phyloP scores from a whole-genome alignment of 1,140 invertebrate species.

The Sarcophaga peregrina region DNA sequence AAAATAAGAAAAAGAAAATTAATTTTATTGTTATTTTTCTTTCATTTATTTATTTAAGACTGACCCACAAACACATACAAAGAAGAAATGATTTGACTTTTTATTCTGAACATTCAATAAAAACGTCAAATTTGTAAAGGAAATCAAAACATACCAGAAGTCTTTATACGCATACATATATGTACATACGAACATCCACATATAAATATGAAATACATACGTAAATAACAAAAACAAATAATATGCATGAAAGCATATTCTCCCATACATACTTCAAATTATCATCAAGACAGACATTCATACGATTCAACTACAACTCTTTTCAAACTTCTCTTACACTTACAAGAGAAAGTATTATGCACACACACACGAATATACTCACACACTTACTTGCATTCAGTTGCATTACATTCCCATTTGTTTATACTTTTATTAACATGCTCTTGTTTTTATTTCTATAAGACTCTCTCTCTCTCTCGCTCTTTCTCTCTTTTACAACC shows the following conservation, averaged over 20 bases:
- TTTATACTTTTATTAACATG: background rate
- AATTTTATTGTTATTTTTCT: background rate
- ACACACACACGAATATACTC: background rate
- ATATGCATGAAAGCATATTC: background rate
- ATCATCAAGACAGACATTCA: too few relatives aligned
- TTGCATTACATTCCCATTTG: background rate
- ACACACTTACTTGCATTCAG: background rate
- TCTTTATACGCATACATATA: background rate
- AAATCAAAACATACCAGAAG: background rate
- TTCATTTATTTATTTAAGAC: constrained; percentile 2
- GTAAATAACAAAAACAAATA: background rate
- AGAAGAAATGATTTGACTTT: background rate
- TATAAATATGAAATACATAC: background rate
- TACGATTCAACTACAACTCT: background rate
- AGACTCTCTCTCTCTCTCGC: background rate
- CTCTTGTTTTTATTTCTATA: background rate
- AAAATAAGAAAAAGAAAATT: too few relatives aligned
- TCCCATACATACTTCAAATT: too few relatives aligned
- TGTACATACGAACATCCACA: background rate
- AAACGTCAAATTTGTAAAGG: background rate
- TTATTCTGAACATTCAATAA: background rate
- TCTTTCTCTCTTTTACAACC: background rate
- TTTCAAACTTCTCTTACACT: too few relatives aligned
- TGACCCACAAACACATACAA: background rate
- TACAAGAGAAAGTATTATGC: too few relatives aligned